These are phyloP conservation scores for Thaumatotibia leucotreta DNA, from an alignment of 1,140 invertebrate genomes.

Conservation along the genomic window DNA sequence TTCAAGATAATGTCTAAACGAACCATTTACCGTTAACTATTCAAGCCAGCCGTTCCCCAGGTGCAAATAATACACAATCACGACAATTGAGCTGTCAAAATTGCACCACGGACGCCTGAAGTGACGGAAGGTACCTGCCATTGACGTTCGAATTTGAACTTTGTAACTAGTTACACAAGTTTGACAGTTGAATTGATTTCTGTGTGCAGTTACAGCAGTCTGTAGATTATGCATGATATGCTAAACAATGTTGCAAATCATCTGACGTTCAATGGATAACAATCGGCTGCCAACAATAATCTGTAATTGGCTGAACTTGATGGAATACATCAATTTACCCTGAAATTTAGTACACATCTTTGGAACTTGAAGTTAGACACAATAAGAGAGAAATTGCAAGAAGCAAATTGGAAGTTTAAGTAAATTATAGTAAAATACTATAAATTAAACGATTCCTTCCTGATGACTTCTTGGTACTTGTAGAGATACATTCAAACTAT, in stretches of 20 bases:
- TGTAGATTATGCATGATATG: background rate
- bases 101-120: conserved; percentile 19
- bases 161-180: background rate
- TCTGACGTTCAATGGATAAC: background rate
- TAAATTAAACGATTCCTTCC: too few relatives aligned
- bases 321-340: background rate
- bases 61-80: conserved; percentile 9
- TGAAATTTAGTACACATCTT: background rate
- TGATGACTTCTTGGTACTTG: too few relatives aligned
- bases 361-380: background rate
- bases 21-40: background rate
- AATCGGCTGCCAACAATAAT: background rate
- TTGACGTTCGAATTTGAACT: background rate
- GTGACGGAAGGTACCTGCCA: background rate
- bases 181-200: background rate
- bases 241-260: background rate
- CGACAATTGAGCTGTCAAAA: conserved; percentile 63
- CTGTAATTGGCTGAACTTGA: background rate
- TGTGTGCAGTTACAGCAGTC: background rate
- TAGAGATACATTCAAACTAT: too few relatives aligned
- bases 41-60: background rate
- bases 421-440: too few relatives aligned
- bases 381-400: too few relatives aligned
- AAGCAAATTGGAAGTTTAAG: too few relatives aligned
- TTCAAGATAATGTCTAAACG: background rate